Percentiles rank a stretch among this genome's conserved stretches.
Conservation (phyloP, 1,140 invertebrate species). For the Drosophila murphyi region DNA sequence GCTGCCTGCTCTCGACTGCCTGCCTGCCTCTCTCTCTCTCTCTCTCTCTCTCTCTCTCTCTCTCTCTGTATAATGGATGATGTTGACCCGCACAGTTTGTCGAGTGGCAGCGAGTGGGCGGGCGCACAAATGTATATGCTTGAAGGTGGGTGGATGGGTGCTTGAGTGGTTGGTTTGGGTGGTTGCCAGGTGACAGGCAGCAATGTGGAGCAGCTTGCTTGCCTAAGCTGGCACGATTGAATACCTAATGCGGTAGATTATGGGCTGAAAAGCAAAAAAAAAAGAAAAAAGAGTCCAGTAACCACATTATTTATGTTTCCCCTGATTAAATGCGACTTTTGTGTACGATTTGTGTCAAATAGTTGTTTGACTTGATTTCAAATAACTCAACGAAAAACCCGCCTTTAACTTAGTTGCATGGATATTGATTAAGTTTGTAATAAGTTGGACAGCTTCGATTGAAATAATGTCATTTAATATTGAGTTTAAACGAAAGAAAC, state of each 20-base stretch:
- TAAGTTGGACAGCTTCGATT: not conserved
- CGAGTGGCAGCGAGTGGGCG: constrained; percentile 34
- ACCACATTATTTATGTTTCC: constrained; percentile 3
- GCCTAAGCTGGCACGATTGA: constrained; percentile 65
- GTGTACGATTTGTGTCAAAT: constrained; percentile 11
- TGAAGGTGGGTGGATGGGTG: constrained; percentile 1
- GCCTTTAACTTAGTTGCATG: too few species aligned
- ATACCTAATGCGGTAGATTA: constrained; percentile 72
- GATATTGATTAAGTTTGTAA: not conserved
- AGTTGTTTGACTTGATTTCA: constrained; percentile 8
- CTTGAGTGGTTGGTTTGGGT: constrained; percentile 34
- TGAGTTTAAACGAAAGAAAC: not conserved
- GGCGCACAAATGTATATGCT: constrained; percentile 5
- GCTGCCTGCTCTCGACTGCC: constrained; percentile 10
- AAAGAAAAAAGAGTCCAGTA: not conserved
- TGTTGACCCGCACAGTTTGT: constrained; percentile 69
- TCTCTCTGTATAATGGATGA: constrained; percentile 66
- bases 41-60: not conserved
- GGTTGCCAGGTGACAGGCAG: constrained; percentile 53
- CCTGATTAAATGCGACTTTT: constrained; percentile 3
- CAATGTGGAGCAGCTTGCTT: constrained; percentile 44
- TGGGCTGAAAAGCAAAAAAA: constrained; percentile 28
- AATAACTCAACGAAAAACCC: too few species aligned
- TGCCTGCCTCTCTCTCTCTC: not conserved
- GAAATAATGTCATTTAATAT: too few species aligned